phyloP scores from a whole-genome alignment of 1,140 invertebrate species.

The Drosophila kikkawai region DNA sequence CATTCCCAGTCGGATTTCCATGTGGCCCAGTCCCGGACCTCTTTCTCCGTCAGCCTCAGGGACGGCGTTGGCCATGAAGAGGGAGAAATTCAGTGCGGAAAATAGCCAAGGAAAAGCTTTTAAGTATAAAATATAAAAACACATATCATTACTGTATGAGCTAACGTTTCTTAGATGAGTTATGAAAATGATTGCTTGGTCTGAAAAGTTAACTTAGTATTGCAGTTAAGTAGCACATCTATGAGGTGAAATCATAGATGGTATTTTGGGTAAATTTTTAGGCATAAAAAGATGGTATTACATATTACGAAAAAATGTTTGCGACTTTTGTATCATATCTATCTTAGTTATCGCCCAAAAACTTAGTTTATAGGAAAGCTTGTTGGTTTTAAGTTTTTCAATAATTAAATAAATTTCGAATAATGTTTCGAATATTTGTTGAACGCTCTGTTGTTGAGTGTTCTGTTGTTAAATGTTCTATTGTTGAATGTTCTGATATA shows the following conservation, averaged over 20 bases:
- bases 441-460: neutral
- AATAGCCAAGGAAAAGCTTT: neutral
- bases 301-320: too few relatives aligned
- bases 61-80: constrained; percentile 16
- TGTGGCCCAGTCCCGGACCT: constrained; percentile 17
- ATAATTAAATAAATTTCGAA: too few relatives aligned
- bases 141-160: neutral
- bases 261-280: too few relatives aligned
- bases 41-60: constrained; percentile 22
- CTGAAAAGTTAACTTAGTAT: too few relatives aligned
- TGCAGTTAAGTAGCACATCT: neutral
- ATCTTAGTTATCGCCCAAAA: too few relatives aligned
- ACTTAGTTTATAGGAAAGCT: too few relatives aligned
- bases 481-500: neutral
- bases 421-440: neutral
- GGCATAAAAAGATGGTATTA: too few relatives aligned
- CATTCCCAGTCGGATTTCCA: constrained; percentile 33
- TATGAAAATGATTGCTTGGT: neutral
- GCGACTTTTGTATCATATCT: too few relatives aligned
- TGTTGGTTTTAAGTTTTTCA: neutral
- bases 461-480: neutral
- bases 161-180: neutral
- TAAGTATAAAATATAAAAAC: neutral
- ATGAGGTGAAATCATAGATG: too few relatives aligned
- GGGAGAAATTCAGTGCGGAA: neutral